These are phyloP conservation scores for Zaprionus lineosus DNA, from an alignment of 2,888 invertebrate species.

Conservation along the genomic window DNA sequence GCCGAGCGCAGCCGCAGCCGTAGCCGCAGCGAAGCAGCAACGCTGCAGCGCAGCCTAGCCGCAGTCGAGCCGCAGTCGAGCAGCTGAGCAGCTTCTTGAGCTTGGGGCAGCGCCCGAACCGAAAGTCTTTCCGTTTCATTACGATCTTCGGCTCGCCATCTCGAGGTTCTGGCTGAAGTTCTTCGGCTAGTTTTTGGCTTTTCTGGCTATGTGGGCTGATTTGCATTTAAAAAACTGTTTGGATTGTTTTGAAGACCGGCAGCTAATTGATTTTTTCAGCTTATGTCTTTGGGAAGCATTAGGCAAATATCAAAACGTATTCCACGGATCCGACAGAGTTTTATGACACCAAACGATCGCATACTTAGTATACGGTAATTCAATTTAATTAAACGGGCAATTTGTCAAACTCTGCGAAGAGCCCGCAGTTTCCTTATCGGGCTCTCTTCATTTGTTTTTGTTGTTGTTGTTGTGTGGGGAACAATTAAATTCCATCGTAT, in stretches of 20 bases:
- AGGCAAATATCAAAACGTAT: conserved; percentile 31
- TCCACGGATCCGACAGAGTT: conserved; percentile 6
- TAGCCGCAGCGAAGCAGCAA: conserved; percentile 5
- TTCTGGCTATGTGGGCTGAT: conserved; percentile 7
- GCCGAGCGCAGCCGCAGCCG: conserved; percentile 4
- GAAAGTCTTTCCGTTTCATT: conserved; percentile 44
- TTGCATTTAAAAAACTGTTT: conserved; percentile 15
- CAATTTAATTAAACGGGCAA: conserved; percentile 44
- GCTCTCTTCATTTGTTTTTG: conserved; percentile 7
- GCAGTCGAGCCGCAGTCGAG: too few species aligned
- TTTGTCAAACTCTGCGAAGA: conserved; percentile 40
- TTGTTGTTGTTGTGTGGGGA: conserved; percentile 30
- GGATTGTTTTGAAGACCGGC: conserved; percentile 39
- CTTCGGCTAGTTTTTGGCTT: conserved; percentile 6
- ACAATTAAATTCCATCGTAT: conserved; percentile 49
- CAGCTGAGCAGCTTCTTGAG: conserved; percentile 1
- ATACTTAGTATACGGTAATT: conserved; percentile 34
- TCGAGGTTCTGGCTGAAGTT: neutral
- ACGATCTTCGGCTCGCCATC: neutral
- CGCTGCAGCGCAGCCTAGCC: conserved; percentile 6
- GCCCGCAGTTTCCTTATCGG: conserved; percentile 34
- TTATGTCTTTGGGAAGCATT: conserved; percentile 15
- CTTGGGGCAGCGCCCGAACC: too few species aligned
- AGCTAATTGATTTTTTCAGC: conserved; percentile 45
- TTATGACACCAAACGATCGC: conserved; percentile 20